phyloP scores from a whole-genome alignment of 2,797 vertebrate species.

The Hapalemur alaotrensis region DNA sequence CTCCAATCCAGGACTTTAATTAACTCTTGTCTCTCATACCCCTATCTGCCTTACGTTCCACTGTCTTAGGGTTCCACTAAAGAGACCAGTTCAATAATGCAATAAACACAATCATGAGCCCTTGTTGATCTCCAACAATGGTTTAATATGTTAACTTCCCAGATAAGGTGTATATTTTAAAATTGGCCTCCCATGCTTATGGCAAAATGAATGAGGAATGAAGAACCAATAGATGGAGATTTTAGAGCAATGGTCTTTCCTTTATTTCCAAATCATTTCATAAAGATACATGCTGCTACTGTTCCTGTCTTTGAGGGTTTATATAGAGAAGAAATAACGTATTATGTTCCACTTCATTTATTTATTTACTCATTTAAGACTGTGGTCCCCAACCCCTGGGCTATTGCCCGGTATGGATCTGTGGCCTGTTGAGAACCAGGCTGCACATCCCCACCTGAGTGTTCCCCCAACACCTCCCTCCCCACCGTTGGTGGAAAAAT shows the following conservation, averaged over 20 bases:
- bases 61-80: not conserved
- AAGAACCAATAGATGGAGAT: not conserved
- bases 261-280: not conserved
- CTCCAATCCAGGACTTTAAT: not conserved
- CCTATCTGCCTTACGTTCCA: not conserved
- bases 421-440: too few relatives aligned
- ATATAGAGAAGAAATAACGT: not conserved
- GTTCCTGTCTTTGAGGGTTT: not conserved
- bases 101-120: not conserved
- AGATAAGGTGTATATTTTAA: not conserved
- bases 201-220: not conserved
- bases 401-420: too few relatives aligned
- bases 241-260: not conserved
- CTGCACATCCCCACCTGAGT: too few relatives aligned
- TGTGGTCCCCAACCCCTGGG: too few relatives aligned
- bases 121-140: not conserved
- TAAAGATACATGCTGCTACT: not conserved
- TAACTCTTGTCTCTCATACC: not conserved
- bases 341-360: not conserved
- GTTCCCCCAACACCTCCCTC: too few relatives aligned
- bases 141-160: not conserved
- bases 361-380: not conserved
- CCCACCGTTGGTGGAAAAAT: too few relatives aligned
- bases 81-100: not conserved
- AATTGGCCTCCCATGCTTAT: not conserved